Base-by-base conservation (phyloP, 2,888 invertebrate genomes). In the Caenorhabditis panamensis region DNA sequence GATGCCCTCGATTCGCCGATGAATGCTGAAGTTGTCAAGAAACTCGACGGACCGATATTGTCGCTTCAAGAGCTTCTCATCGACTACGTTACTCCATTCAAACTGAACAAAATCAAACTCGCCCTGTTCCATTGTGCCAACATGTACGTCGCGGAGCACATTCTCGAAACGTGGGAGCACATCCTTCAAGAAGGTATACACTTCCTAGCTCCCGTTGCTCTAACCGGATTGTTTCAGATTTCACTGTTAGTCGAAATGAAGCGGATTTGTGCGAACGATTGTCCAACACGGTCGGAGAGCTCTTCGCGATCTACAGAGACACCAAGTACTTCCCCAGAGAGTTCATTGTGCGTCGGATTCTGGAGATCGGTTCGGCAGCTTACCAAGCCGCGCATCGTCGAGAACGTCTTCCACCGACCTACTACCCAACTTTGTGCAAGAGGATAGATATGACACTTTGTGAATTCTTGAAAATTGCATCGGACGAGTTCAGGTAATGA, bases 51-150 rank as follows among this genome's bases (percentile, higher is more conserved):
- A 5, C 64, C 69, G 18, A 77, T 85, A 20, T 44, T 85, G 1
- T 59, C 80, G 2, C 82, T 86, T 4, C 81, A 84, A 36, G 83
- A 82, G 5, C 71, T 85, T 11, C 68, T 85, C 1, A 51, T 82
- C 13, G 58, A 81, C 18, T 85, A 73, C 56, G 83, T 83, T 11
- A 79, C 73, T 6, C 83, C 86, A 9, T 89, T 83, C 73, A 75
- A 86, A 36, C 72, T 89, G 62, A 73, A 86, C 54, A 96, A 97
- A 92, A 95, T 96, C 91, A 96, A 97, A 92, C 93, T 99, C 73
- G 95, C 96, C 6, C 96, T 99, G 83, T 94, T 98, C 58, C 95
- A 96, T 88, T 96, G 96, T 91, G 96, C 97, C 6, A 96, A 96
- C 16, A 95, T 96, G 92, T 95, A 95, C 88, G 97, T 98, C 91